Conservation (phyloP, 2,888 invertebrate species). For the Cenopis cana region DNA sequence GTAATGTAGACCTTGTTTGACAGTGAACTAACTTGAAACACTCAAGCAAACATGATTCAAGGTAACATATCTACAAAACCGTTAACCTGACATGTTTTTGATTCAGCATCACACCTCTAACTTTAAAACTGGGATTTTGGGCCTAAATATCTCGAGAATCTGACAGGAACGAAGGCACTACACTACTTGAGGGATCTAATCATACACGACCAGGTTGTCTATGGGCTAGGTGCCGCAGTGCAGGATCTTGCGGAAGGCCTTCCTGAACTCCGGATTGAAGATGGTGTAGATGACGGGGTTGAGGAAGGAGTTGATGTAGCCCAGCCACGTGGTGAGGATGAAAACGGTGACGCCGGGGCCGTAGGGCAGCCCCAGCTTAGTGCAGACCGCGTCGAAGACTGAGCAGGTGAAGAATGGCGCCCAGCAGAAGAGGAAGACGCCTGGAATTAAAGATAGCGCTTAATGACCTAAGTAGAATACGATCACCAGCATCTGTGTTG, state of each 20-base stretch:
- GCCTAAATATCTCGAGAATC: neutral
- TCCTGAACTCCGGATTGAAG: constrained; percentile 98
- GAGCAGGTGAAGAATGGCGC: constrained; percentile 99
- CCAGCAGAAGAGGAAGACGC: constrained; percentile 99
- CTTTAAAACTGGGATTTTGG: neutral
- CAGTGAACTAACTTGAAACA: neutral
- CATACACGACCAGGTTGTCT: constrained; percentile 72
- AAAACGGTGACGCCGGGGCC: constrained; percentile 95
- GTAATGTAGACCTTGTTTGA: neutral
- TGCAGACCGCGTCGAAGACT: constrained; percentile 98
- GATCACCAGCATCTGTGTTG: too few relatives aligned
- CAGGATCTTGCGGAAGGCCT: constrained; percentile 98
- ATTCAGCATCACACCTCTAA: too few relatives aligned
- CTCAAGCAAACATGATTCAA: too few relatives aligned
- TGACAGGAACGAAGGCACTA: constrained; percentile 16
- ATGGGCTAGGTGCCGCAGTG: constrained; percentile 86
- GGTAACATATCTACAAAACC: neutral
- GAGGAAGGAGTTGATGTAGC: constrained; percentile 98
- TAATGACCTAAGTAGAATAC: neutral
- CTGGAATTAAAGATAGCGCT: constrained; percentile 79
- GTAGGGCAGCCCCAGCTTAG: constrained; percentile 91
- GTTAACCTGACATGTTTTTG: neutral
- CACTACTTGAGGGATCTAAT: constrained; percentile 32
- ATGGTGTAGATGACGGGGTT: constrained; percentile 97
- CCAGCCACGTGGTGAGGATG: constrained; percentile 98